A percentile compares a stretch with the other conserved stretches of the same genome.
These are phyloP conservation scores for Pseudachorutes palmiensis DNA, from an alignment of 1,140 invertebrate genomes.

Conservation along the genomic window DNA sequence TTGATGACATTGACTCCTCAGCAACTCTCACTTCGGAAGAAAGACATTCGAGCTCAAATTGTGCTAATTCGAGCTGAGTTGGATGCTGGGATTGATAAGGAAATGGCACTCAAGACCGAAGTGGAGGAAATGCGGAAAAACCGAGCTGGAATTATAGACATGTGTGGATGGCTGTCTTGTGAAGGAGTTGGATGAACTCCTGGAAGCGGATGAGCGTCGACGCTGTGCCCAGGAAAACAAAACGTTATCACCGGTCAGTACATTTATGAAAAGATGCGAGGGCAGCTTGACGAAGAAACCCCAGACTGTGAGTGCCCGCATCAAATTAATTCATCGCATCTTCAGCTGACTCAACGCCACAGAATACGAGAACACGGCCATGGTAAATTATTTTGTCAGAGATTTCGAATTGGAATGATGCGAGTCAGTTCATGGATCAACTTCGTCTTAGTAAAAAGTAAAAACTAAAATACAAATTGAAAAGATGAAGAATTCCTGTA, in stretches of 20 bases:
- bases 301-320: not conserved
- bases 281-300: not conserved
- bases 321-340: not conserved
- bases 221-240: not conserved
- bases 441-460: no score
- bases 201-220: not conserved
- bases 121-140: not conserved
- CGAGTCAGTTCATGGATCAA: no score
- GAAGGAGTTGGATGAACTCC: not conserved
- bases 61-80: not conserved
- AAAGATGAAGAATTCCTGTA: no score
- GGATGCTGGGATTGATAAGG: not conserved
- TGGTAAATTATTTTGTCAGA: no score
- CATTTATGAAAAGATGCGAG: not conserved
- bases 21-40: not conserved
- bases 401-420: no score
- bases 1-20: not conserved
- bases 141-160: not conserved
- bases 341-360: not conserved
- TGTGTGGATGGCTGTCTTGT: no score
- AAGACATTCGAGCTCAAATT: not conserved
- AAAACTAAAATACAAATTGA: no score
- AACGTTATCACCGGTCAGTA: not conserved
- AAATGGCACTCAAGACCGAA: not conserved
- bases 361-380: not conserved